Evolutionary conservation across 2,888 invertebrate species (phyloP).

Genomic region (Nemotelus pantherinus): DNA sequence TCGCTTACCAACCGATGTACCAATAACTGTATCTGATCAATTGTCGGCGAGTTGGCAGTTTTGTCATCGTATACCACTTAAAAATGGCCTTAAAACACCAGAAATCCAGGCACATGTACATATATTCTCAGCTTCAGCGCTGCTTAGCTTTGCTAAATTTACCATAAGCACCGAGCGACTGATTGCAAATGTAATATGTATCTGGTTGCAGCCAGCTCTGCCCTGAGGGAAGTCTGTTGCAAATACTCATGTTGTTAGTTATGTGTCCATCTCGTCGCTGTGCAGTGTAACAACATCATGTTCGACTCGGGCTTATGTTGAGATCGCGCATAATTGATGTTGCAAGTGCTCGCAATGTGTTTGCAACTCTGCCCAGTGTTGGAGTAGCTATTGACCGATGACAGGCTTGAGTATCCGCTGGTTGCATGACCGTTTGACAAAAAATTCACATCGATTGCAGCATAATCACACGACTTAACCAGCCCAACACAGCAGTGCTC

Average conservation of each 20-base stretch:
- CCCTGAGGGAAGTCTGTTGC: slow-evolving; percentile 41
- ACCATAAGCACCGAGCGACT: too few species aligned
- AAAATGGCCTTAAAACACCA: slow-evolving; percentile 20
- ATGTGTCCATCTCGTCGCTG: too few species aligned
- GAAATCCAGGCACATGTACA: not conserved
- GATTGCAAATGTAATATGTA: too few species aligned
- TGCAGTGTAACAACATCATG: not conserved
- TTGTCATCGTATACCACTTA: slow-evolving; percentile 26
- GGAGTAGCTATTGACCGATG: not conserved
- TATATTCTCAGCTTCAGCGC: not conserved
- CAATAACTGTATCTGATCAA: slow-evolving; percentile 28
- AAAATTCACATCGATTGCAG: slow-evolving; percentile 26
- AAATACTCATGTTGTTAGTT: not conserved
- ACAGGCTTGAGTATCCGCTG: too few species aligned
- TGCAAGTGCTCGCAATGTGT: slow-evolving; percentile 13
- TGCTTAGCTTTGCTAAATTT: too few species aligned
- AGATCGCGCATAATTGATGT: slow-evolving; percentile 26
- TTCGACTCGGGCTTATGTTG: slow-evolving; percentile 16
- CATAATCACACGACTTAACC: not conserved
- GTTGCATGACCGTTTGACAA: slow-evolving; percentile 35
- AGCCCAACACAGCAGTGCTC: too few species aligned
- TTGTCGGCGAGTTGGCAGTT: slow-evolving; percentile 14
- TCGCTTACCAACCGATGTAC: slow-evolving; percentile 11
- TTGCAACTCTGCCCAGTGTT: slow-evolving; percentile 1
- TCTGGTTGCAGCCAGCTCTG: slow-evolving; percentile 19